phyloP scores from a whole-genome alignment of 2,113 vertebrate species.

The Corydoras maculifer region DNA sequence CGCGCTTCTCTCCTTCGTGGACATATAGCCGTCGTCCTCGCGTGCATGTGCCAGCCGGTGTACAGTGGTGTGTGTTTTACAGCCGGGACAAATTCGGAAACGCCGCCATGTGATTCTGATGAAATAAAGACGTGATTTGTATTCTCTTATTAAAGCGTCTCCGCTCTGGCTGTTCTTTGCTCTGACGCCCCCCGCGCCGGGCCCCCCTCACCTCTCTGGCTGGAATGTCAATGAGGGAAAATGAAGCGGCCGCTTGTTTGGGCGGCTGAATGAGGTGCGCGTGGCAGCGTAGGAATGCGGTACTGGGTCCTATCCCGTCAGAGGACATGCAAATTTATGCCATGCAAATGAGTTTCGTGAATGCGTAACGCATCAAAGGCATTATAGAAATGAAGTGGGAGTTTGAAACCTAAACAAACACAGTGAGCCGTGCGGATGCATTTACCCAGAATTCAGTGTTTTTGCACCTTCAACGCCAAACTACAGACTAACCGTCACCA shows the following conservation, averaged over 20 bases:
- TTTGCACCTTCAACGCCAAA: no score
- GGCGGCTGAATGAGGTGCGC: neutral
- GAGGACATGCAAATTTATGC: no score
- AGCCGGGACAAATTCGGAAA: slow-evolving; percentile 42
- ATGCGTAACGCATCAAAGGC: no score
- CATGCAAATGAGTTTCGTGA: no score
- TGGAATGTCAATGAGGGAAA: slow-evolving; percentile 56
- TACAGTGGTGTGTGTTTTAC: slow-evolving; percentile 63
- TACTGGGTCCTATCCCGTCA: neutral
- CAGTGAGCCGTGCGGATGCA: no score
- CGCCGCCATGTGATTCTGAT: slow-evolving; percentile 38
- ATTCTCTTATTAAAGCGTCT: slow-evolving; percentile 35
- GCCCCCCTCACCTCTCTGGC: slow-evolving; percentile 4
- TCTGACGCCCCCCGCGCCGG: neutral
- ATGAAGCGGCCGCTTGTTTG: slow-evolving; percentile 22
- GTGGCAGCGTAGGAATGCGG: neutral
- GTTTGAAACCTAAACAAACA: no score
- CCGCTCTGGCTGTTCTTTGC: no score
- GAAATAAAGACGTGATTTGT: slow-evolving; percentile 68
- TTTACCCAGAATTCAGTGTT: no score
- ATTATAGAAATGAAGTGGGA: no score
- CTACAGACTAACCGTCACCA: no score
- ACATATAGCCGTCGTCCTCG: slow-evolving; percentile 40
- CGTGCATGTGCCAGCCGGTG: slow-evolving; percentile 52
- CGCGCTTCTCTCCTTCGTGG: slow-evolving; percentile 12